phyloP scores from a whole-genome alignment of 2,888 invertebrate genomes.

The Lasioglossum villosulum region DNA sequence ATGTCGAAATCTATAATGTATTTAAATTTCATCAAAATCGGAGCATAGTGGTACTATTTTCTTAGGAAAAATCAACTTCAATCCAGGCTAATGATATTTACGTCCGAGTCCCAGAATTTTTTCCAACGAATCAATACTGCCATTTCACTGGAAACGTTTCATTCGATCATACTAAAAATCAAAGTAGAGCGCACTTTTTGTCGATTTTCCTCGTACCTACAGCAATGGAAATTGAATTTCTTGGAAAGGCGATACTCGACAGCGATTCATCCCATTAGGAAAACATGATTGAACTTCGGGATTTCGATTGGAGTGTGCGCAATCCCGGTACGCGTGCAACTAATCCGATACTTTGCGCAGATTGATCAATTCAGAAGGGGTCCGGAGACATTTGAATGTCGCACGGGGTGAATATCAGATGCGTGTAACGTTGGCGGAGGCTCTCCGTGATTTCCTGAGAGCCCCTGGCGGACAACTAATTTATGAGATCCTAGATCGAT shows the following conservation, averaged over 20 bases:
- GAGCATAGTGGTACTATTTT: too few relatives aligned
- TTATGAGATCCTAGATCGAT: conserved; percentile 65
- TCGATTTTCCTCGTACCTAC: neutral
- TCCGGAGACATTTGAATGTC: conserved; percentile 36
- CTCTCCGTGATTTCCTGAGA: conserved; percentile 33
- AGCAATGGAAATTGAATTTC: neutral
- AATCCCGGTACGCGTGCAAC: too few relatives aligned
- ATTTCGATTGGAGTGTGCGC: neutral
- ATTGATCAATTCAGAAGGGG: neutral
- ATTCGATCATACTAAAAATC: neutral
- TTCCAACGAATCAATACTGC: too few relatives aligned
- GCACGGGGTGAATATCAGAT: conserved; percentile 31
- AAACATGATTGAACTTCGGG: neutral
- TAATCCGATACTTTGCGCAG: neutral
- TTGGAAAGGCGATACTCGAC: neutral
- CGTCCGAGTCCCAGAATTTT: too few relatives aligned
- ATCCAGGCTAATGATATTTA: too few relatives aligned
- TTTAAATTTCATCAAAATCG: too few relatives aligned
- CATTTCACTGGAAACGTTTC: too few relatives aligned
- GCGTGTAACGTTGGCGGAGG: conserved; percentile 16
- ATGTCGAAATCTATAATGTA: too few relatives aligned
- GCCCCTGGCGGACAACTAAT: conserved; percentile 47
- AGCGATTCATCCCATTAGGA: neutral
- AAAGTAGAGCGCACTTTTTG: neutral
- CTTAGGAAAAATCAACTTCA: neutral